Base-by-base conservation (phyloP, 2,888 invertebrate genomes). In the Neoascia interrupta region DNA sequence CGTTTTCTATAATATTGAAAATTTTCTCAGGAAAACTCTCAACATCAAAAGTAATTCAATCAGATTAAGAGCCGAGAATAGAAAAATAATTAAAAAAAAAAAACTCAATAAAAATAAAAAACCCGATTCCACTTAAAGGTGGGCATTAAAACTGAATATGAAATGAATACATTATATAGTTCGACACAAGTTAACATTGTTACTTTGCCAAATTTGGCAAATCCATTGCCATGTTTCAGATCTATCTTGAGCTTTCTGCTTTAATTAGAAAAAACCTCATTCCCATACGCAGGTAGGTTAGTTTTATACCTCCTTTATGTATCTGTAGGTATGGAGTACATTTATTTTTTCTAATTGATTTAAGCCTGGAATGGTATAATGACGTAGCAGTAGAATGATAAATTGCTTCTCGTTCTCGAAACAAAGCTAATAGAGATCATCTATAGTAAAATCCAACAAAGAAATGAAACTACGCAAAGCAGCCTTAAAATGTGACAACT, bases 131-230 rank as follows among this genome's bases (percentile, higher is more conserved):
- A 45, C 43, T 58, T 53, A 23, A 18, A 39, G 60, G 60, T 61
- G 28, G 53, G 43, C 36, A 61, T 68, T 26, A 21, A 47, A 26
- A 63, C 53, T n/a, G n/a, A 56, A 79, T n/a, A n/a, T n/a, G n/a
- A 73, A 73, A 79, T 79, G 79, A 72, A 79, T 79, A 72, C 3
- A 73, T 79, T 68, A 79, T 61, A 73, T 68, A 72, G 54, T 37
- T 23, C 23, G 41, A 61, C 60, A 61, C 56, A 72, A 37, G 66
- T 54, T 72, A 66, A 79, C 64, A 66, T 72, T 72, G 76, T 72
- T 73, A 70, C 73, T 56, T 73, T 61, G 47, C 79, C 79, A 73
- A 79, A 73, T 73, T 79, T 73, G 72, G 79, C 61, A 56, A 47
- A 66, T 41, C 66, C 79, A 79, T 79, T 79, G 79, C 79, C 79